Base-by-base conservation (phyloP, 2,888 invertebrate genomes). In the Phragmatobia fuliginosa region DNA sequence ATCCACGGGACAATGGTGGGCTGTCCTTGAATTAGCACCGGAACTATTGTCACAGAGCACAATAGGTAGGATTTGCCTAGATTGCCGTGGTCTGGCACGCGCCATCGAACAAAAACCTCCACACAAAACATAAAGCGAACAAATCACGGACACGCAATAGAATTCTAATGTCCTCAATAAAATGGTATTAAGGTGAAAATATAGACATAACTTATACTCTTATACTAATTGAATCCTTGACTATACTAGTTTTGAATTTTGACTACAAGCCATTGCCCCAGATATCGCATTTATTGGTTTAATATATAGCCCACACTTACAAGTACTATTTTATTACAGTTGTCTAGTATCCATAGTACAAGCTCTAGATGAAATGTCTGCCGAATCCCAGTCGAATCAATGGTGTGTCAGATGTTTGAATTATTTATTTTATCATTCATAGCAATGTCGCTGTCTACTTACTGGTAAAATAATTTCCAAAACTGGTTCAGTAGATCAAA, bases 21-120 rank as follows among this genome's bases (percentile, higher is more conserved):
- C 79, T 86, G 93, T 90, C 94, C 94, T 94, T 94, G 94, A 93
- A 93, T 93, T 91, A 93, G 83, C 91, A 90, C 91, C 91, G 92
- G 91, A 92, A 90, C 91, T 88, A 91, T 92, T 93, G 92, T 92
- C 92, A 87, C 87, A 84, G 89, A 80, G 83, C 90, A 94, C 92
- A 94, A 94, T 93, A 82, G 90, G 85, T 90, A 90, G 90, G 89
- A 91, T 91, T 90, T 90, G 89, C 87, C 90, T 91, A 90, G 89
- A 91, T 88, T 87, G 88, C 85, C 85, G 84, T 79, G 72, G 83
- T 81, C 79, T 78, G 85, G 87, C 91, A 92, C 89, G 90, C 88
- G 90, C 87, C 81, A 78, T 72, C 73, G 69, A 82, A 79, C 85
- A 86, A 90, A 87, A 64, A 87, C 82, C 87, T 83, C 82, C 80